Evolutionary conservation across 2,888 invertebrate genomes (phyloP), one percentile per base, ranked within the genome.

Genomic region (Microplitis manilae): DNA sequence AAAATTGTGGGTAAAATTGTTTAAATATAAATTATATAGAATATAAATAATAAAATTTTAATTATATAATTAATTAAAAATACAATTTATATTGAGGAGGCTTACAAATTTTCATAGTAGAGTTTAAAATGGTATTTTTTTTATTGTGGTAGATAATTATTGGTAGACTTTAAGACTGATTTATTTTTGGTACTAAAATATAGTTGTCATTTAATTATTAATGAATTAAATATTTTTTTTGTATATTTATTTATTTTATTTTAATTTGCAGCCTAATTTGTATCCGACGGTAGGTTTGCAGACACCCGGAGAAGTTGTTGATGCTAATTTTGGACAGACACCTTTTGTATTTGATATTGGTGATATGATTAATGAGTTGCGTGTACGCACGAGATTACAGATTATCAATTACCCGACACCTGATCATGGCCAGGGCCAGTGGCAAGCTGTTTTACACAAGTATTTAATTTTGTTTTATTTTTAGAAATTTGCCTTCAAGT

Each of bases 261-360:
- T 30, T 30, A 30, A 30, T 30, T 30, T 30, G 30, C 91, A 98
- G 97, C 94, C 96, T 79, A 97, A 98, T 92, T 92, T 99, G 79
- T 99, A 98, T 91, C 99, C 99, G 30, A 99, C 98, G 15, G 98
- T 99, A 81, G 99, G 99, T 0, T 93, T 99, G 78, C 99, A 99
- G 92, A 99, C 98, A 61, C 98, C 98, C 7, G 98, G 98, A 70
- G 99, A 99, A 92, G 96, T 98, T 81, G 97, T 98, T 74, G 98
- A 98, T 91, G 98, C 98, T 1, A 99, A 99, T 92, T 99, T 99
- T 91, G 99, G 99, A 0, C 98, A 98, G 90, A 94, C 95, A 86
- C 98, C 98, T 17, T 99, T 99, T 91, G 94, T 97, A 87, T 99
- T 97, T 92, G 98, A 99, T 91, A 97, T 99, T 85, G 96, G 97